Evolutionary conservation across 2,113 vertebrate genomes (phyloP).

Genomic region (Cynoglossus semilaevis): DNA sequence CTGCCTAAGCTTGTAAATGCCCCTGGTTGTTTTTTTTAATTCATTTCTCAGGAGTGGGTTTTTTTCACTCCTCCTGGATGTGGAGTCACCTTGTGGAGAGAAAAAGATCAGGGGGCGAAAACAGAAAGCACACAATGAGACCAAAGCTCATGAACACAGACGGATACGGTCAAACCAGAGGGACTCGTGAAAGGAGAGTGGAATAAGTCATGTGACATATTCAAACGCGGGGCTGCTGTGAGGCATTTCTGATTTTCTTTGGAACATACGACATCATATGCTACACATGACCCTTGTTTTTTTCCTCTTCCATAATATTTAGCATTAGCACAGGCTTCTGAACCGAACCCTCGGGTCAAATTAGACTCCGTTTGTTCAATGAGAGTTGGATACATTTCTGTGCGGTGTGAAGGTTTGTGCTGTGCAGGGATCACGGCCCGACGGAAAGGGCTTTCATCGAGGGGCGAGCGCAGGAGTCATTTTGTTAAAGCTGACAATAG

Average conservation of each 20-base stretch:
- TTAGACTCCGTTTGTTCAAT: conserved; percentile 8
- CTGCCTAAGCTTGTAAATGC: conserved; percentile 10
- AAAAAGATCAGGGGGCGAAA: background rate
- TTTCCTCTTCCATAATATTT: conserved; percentile 6
- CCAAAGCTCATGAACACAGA: conserved; percentile 25
- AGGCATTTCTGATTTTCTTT: conserved; percentile 43
- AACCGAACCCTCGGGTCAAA: background rate
- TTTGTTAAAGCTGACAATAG: no score
- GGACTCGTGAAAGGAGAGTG: conserved; percentile 18
- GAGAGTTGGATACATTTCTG: background rate
- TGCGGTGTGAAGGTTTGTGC: no score
- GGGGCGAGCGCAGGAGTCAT: no score
- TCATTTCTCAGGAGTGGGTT: conserved; percentile 36
- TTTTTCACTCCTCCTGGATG: background rate
- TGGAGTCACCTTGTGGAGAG: conserved; percentile 21
- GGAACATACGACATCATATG: conserved; percentile 10
- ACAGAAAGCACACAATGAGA: conserved; percentile 21
- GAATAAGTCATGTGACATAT: conserved; percentile 31
- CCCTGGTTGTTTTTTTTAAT: conserved; percentile 14
- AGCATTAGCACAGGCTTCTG: background rate
- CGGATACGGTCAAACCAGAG: conserved; percentile 12
- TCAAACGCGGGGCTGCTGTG: conserved; percentile 31
- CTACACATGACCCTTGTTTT: no score
- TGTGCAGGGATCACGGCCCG: no score
- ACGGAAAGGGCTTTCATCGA: no score